Base-by-base conservation (phyloP, 2,113 vertebrate genomes). In the Barbus barbus region DNA sequence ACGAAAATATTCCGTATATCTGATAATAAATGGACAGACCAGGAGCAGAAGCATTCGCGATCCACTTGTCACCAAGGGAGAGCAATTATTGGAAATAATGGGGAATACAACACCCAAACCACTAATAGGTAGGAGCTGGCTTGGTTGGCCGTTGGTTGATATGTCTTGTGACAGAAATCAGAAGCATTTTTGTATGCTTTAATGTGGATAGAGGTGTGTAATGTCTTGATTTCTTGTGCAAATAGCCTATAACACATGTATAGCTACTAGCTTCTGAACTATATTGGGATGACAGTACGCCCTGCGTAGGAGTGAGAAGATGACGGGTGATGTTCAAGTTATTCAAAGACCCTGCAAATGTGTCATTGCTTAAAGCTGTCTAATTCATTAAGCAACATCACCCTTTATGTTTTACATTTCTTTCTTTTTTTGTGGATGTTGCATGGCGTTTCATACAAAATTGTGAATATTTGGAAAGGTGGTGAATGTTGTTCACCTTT, bases 31-130 rank as follows among this genome's bases (percentile, higher is more conserved):
- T 92, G 93, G 93, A 94, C 90, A 91, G 88, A 89, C 90, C 85
- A 86, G 90, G 86, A 83, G 16, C 81, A 4, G n/a, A n/a, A 86
- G 82, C 88, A 89, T 60, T 90, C 86, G 79, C 90, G 88, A 90
- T 93, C 89, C 90, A 93, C 91, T 93, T 94, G 90, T 90, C 92
- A 90, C 86, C 89, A 81, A 89, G 91, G 84, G 90, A 89, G 83
- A 89, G 86, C 81, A 80, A 91, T 91, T 83, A 84, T 76, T 90
- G 91, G 88, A 90, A 88, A 92, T 92, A 92, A 95, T 95, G 94
- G 94, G 94, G 86, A 95, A 95, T 56, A 91, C 93, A 76, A 91
- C 94, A 88, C 94, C 93, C 48, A 95, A 95, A 89, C 93, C 94
- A 31, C 86, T 94, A 63, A 90, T 93, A 91, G 94, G 94, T 95